Percentiles rank a stretch among this genome's conserved stretches.
These are phyloP conservation scores for Grammomys surdaster DNA, from an alignment of 2,113 vertebrate species.

Conservation along the genomic window DNA sequence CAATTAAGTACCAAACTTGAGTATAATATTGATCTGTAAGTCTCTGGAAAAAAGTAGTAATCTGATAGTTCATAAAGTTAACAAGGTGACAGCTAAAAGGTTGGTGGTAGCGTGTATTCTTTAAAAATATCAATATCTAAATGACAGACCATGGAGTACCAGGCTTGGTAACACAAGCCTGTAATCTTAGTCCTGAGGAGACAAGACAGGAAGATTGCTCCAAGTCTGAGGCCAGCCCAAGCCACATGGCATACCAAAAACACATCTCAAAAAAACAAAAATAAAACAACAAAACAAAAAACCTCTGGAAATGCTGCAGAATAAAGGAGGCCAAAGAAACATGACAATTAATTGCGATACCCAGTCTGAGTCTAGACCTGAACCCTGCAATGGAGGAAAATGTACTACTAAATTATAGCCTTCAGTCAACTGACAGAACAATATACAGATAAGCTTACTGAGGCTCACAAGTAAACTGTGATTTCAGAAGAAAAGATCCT, in stretches of 20 bases:
- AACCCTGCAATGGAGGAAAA: not conserved
- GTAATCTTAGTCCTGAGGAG: not conserved
- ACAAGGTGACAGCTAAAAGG: constrained; percentile 34
- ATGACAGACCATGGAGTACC: not conserved
- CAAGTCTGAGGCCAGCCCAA: not conserved
- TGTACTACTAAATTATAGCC: not conserved
- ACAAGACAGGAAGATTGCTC: not conserved
- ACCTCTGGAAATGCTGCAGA: not conserved
- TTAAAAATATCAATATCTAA: constrained; percentile 53
- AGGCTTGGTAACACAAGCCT: not conserved
- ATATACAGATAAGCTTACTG: not conserved
- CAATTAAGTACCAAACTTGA: constrained; percentile 25
- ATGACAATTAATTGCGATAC: not conserved
- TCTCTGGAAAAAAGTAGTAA: not conserved
- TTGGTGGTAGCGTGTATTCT: not conserved
- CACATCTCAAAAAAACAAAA: not conserved
- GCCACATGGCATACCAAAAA: not conserved
- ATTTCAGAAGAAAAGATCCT: not conserved
- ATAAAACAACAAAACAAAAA: not conserved
- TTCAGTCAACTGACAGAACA: not conserved
- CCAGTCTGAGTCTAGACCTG: not conserved
- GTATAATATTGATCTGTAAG: constrained; percentile 36
- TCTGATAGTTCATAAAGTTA: not conserved
- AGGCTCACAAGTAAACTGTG: not conserved
- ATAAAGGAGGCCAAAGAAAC: constrained; percentile 40